A percentile compares a stretch with the other conserved stretches of the same genome.
Conservation (phyloP, 2,888 invertebrate genomes). For the Xestobium rufovillosum region DNA sequence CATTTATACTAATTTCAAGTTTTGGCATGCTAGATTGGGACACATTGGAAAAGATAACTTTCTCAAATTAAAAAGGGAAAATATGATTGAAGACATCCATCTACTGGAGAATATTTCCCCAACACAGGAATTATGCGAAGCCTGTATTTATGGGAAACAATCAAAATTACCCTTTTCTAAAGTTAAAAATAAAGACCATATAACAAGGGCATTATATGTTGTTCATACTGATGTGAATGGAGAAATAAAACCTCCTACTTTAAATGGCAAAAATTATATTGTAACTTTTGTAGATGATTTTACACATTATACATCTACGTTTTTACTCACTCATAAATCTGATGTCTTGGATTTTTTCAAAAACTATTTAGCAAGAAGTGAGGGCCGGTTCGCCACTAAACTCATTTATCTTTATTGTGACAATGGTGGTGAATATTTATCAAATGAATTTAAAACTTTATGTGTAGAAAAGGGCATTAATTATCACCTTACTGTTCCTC, state of each 20-base stretch:
- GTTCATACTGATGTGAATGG: constrained; percentile 18
- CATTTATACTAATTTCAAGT: constrained; percentile 20
- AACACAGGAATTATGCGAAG: no score
- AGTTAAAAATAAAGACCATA: constrained; percentile 13
- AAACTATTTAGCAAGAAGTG: constrained; percentile 17
- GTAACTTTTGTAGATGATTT: no score
- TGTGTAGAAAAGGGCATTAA: no score
- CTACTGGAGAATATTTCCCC: constrained; percentile 16
- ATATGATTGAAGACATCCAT: constrained; percentile 20
- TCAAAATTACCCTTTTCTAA: constrained; percentile 13
- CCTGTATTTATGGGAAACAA: constrained; percentile 14
- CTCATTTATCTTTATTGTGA: no score
- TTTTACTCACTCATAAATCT: constrained; percentile 18
- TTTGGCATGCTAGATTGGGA: constrained; percentile 30
- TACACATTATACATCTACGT: constrained; percentile 17
- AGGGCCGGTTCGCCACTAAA: no score
- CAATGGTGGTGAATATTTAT: no score
- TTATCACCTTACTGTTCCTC: no score
- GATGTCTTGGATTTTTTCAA: constrained; percentile 15
- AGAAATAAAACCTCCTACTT: constrained; percentile 15
- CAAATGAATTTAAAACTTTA: no score
- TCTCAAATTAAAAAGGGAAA: constrained; percentile 5
- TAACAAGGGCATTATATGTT: constrained; percentile 15
- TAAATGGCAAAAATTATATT: constrained; percentile 17
- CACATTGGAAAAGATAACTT: constrained; percentile 22